Conservation (phyloP, 2,797 vertebrate species). For the Spondyliosoma cantharus region DNA sequence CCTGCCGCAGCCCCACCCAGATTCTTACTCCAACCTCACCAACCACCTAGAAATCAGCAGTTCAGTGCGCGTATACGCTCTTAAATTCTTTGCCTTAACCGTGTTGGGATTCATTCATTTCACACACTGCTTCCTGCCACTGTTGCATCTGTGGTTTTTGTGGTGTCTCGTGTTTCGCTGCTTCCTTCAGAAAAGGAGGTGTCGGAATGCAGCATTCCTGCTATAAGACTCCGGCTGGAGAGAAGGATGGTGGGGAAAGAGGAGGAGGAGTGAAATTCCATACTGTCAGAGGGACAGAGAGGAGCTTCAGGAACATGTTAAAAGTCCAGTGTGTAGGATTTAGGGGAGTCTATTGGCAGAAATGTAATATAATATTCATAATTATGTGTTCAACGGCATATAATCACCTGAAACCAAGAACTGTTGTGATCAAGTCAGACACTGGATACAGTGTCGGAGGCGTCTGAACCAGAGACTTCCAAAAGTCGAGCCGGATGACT, state of each 20-base stretch:
- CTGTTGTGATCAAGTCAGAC: too few species aligned
- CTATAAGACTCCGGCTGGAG: conserved; percentile 2
- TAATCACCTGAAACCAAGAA: too few species aligned
- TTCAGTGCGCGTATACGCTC: neutral
- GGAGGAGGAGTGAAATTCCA: conserved; percentile 61
- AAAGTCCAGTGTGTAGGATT: too few species aligned
- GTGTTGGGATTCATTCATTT: neutral
- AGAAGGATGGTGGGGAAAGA: conserved; percentile 13
- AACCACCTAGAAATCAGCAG: neutral
- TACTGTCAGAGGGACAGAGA: conserved; percentile 49
- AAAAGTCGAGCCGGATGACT: too few species aligned
- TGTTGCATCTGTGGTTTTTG: conserved; percentile 18
- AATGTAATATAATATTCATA: too few species aligned
- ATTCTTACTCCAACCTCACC: conserved; percentile 26
- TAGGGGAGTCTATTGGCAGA: too few species aligned
- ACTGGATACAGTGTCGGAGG: too few species aligned
- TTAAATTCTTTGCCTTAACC: neutral
- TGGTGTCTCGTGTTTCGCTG: conserved; percentile 8
- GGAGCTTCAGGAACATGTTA: conserved; percentile 24
- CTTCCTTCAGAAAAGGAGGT: conserved; percentile 20
- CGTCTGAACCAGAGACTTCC: too few species aligned
- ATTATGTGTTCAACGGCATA: too few species aligned
- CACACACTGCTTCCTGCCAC: conserved; percentile 2
- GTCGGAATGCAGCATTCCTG: conserved; percentile 16
- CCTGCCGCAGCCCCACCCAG: conserved; percentile 24